Evolutionary conservation across 2,113 vertebrate genomes (phyloP).

Genomic region (Oreotrochilus melanogaster): DNA sequence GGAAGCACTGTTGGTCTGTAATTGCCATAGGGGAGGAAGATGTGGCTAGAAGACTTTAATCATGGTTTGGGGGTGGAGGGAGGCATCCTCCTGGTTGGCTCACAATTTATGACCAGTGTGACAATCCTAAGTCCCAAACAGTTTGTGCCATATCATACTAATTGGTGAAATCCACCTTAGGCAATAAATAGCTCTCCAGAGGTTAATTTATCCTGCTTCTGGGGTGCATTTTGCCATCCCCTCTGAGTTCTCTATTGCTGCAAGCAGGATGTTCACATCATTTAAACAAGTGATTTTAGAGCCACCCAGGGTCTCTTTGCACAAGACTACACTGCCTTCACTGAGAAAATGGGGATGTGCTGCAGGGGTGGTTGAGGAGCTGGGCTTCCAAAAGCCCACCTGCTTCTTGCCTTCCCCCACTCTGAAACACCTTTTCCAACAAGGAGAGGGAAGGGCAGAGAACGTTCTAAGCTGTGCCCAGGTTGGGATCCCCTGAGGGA

Average conservation of each 20-base stretch:
- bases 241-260: neutral
- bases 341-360: fast-evolving
- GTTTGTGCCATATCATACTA: neutral
- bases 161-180: constrained; percentile 4
- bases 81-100: neutral
- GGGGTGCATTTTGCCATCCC: neutral
- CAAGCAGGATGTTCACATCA: neutral
- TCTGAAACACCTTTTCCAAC: neutral
- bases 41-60: neutral
- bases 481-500: neutral
- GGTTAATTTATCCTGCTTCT: neutral
- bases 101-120: neutral
- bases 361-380: neutral
- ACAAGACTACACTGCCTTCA: neutral
- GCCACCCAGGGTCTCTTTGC: neutral
- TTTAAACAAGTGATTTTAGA: neutral
- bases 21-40: constrained; percentile 28
- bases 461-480: neutral
- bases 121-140: neutral
- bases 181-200: constrained; percentile 19
- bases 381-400: neutral
- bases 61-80: neutral
- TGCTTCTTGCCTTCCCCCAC: neutral
- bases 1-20: neutral
- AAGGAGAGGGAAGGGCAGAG: neutral